Percentiles rank a stretch among this genome's conserved stretches.
Evolutionary conservation across 1,140 invertebrate genomes (phyloP).

Genomic region (Linepithema humile): DNA sequence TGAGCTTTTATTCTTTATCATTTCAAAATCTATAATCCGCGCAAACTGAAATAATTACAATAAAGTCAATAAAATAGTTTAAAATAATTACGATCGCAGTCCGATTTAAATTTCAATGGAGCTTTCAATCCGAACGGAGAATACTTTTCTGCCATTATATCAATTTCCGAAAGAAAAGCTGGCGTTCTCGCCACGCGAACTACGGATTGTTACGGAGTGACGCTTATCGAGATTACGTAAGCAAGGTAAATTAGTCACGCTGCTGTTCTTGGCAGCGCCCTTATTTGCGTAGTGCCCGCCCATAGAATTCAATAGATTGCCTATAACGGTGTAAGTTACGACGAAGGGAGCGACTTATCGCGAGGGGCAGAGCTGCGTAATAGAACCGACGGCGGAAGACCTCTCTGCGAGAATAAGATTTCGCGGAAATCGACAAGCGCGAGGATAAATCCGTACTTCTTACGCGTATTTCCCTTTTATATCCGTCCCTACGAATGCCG

Average conservation of each 20-base stretch:
- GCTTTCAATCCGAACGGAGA: too few relatives aligned
- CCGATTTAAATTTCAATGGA: too few relatives aligned
- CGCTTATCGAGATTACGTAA: conserved; percentile 12
- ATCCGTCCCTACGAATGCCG: neutral
- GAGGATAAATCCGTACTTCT: neutral
- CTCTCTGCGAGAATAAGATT: neutral
- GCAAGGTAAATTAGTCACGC: conserved; percentile 12
- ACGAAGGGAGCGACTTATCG: neutral
- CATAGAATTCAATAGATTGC: neutral
- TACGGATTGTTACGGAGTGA: neutral
- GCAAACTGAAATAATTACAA: too few relatives aligned
- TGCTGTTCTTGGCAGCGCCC: neutral
- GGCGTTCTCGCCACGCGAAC: neutral
- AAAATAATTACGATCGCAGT: too few relatives aligned
- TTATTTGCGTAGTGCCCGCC: neutral
- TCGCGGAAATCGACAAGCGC: neutral
- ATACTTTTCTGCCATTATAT: neutral
- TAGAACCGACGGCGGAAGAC: neutral
- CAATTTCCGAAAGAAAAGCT: neutral
- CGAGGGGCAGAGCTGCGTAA: neutral
- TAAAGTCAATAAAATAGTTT: too few relatives aligned
- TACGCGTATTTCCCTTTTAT: neutral
- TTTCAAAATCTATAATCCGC: too few relatives aligned
- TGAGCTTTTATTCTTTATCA: too few relatives aligned
- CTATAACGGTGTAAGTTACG: neutral